Conservation (phyloP, 2,113 vertebrate genomes). For the Muscicapa adusta region DNA sequence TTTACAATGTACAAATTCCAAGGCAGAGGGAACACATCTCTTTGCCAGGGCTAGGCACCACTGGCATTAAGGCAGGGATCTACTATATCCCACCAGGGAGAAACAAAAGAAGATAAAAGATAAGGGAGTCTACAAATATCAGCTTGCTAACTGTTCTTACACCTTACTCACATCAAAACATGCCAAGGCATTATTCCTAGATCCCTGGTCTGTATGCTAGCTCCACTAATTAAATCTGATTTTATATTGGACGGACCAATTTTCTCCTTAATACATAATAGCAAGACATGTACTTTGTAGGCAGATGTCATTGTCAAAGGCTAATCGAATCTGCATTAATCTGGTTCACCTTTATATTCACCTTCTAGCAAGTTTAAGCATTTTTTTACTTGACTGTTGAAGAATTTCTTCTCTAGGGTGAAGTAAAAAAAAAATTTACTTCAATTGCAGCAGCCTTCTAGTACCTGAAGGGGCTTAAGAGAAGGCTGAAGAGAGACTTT, state of each 20-base stretch:
- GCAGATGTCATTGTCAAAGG: neutral
- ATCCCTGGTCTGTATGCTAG: neutral
- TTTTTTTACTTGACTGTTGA: neutral
- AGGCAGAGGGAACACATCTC: neutral
- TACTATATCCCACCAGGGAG: neutral
- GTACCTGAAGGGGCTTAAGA: neutral
- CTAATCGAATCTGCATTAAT: neutral
- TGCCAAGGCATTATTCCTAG: neutral
- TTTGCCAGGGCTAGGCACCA: neutral
- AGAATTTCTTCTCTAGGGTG: neutral
- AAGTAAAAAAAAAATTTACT: neutral
- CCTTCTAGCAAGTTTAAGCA: neutral
- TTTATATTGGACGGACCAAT: neutral
- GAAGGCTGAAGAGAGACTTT: neutral
- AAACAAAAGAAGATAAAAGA: neutral
- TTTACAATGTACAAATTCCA: neutral
- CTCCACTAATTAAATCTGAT: neutral
- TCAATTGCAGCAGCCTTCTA: neutral
- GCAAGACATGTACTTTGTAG: neutral
- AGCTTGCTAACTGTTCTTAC: neutral
- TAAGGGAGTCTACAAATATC: neutral
- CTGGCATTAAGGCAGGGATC: neutral
- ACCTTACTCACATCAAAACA: neutral
- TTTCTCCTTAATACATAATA: neutral
- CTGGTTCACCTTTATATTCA: neutral